Percentiles rank a stretch among this genome's conserved stretches.
Conservation (phyloP, 2,113 vertebrate species). For the Pogona vitticeps region DNA sequence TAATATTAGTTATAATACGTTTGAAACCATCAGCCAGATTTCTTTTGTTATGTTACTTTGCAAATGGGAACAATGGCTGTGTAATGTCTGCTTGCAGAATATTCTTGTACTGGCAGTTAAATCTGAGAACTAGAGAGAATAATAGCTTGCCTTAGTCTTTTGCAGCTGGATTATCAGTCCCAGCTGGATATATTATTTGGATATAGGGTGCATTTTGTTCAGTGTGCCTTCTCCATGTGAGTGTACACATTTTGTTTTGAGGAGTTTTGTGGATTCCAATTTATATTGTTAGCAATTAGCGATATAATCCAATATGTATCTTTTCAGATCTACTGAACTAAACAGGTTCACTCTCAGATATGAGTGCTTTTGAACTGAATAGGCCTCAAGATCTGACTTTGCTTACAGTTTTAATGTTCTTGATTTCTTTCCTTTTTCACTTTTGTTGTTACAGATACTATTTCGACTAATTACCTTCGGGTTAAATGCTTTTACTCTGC, state of each 20-base stretch:
- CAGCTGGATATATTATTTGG: too few species aligned
- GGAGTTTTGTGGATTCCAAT: neutral
- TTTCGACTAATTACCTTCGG: slow-evolving; percentile 90
- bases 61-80: neutral
- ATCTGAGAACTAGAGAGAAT: neutral
- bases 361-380: neutral
- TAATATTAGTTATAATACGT: neutral
- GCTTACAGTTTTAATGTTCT: neutral
- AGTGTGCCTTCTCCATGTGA: neutral
- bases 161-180: too few species aligned
- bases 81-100: neutral
- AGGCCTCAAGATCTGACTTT: neutral
- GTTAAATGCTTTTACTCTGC: slow-evolving; percentile 92
- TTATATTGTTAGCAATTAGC: neutral
- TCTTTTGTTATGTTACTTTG: neutral
- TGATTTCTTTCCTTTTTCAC: slow-evolving; percentile 30
- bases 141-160: neutral
- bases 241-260: neutral
- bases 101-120: neutral
- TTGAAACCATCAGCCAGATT: neutral
- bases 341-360: neutral
- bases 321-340: neutral
- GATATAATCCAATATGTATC: neutral
- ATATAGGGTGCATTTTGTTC: neutral
- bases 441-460: slow-evolving; percentile 80